Percentiles rank a stretch among this genome's conserved stretches.
phyloP scores from a whole-genome alignment of 37 sponge, comb jelly and placozoan species.

The Halisarca cf. caerulea region DNA sequence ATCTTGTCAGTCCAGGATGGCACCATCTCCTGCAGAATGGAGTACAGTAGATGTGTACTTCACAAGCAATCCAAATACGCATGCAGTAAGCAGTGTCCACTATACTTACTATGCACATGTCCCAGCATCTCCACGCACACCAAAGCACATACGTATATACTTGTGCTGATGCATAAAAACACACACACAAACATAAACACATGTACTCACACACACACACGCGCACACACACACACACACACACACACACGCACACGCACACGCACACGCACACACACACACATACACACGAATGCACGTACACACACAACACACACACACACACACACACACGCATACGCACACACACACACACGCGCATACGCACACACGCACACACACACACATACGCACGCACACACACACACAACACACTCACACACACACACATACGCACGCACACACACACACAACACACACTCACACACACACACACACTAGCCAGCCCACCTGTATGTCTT shows the following conservation, averaged over 20 bases:
- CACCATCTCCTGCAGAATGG: conserved; percentile 40
- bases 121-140: too few species aligned
- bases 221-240: too few species aligned
- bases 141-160: too few species aligned
- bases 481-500: conserved; percentile 61
- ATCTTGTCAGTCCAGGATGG: conserved; percentile 74
- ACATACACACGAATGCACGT: not conserved
- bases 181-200: not conserved
- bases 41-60: not conserved
- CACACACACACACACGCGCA: too few species aligned
- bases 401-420: not conserved
- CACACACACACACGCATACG: not conserved
- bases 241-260: too few species aligned
- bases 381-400: not conserved
- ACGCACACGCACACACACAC: too few species aligned
- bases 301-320: not conserved
- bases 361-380: too few species aligned
- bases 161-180: conserved; percentile 5
- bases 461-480: too few species aligned
- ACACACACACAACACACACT: too few species aligned
- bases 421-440: too few species aligned
- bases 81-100: not conserved
- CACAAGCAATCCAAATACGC: not conserved
- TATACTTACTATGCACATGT: too few species aligned
- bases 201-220: too few species aligned